These are phyloP conservation scores for Epinotia bilunana DNA, from an alignment of 2,888 invertebrate species.

Conservation along the genomic window DNA sequence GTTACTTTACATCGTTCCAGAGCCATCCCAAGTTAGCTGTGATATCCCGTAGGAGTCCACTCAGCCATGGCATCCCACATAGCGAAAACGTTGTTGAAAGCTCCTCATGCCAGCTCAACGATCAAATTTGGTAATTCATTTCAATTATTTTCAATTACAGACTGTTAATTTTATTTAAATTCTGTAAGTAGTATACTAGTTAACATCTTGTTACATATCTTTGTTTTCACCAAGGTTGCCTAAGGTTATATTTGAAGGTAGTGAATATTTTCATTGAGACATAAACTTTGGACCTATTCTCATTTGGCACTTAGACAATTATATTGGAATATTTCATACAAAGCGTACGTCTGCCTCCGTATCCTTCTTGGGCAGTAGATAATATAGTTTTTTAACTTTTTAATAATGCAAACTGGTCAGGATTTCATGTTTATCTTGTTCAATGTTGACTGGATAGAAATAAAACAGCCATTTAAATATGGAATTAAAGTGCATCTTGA, in stretches of 20 bases:
- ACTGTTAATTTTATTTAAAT: background rate
- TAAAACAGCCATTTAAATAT: slow-evolving; percentile 18
- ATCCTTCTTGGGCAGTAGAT: background rate
- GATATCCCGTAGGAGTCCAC: slow-evolving; percentile 50
- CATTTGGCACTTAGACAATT: slow-evolving; percentile 63
- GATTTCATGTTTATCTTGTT: slow-evolving; percentile 13
- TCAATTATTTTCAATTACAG: slow-evolving; percentile 40
- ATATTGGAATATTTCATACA: slow-evolving; percentile 49
- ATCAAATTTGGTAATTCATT: slow-evolving; percentile 74
- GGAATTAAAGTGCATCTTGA: slow-evolving; percentile 25
- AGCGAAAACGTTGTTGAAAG: slow-evolving; percentile 75
- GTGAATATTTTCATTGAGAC: slow-evolving; percentile 24
- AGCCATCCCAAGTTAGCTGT: slow-evolving; percentile 51
- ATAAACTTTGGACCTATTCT: slow-evolving; percentile 71
- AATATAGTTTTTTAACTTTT: slow-evolving; percentile 8
- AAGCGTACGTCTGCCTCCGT: background rate
- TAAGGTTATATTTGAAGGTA: slow-evolving; percentile 12
- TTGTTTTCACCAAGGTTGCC: background rate
- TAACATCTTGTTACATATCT: background rate
- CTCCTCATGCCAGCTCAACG: slow-evolving; percentile 68
- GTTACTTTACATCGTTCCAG: slow-evolving; percentile 55
- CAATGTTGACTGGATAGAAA: slow-evolving; percentile 27
- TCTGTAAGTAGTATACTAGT: background rate
- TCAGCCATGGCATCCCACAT: slow-evolving; percentile 77
- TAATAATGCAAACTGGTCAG: slow-evolving; percentile 2